Percentiles rank a stretch among this genome's conserved stretches.
Evolutionary conservation across 2,797 vertebrate genomes (phyloP).

Genomic region (Sebastes hopkinsi): DNA sequence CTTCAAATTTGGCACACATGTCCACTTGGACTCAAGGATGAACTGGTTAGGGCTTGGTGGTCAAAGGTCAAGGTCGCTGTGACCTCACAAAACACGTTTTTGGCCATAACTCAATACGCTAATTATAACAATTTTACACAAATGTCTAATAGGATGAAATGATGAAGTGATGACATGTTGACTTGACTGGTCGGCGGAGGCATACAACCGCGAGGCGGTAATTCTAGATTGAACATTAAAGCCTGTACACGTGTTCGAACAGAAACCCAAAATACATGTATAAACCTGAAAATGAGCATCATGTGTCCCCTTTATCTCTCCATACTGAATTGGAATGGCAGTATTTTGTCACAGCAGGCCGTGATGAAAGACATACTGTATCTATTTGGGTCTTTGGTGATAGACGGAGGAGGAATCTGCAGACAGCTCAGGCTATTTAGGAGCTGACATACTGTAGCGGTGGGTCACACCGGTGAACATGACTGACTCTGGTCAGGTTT

Average conservation of each 20-base stretch:
- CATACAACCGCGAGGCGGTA: no score
- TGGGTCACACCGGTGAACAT: constrained; percentile 5
- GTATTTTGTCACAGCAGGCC: not conserved
- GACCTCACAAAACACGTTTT: no score
- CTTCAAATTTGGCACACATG: no score
- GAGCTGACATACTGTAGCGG: constrained; percentile 20
- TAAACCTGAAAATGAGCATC: not conserved
- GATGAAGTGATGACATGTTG: no score
- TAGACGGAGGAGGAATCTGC: constrained; percentile 7
- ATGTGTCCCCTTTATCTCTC: not conserved
- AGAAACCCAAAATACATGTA: not conserved
- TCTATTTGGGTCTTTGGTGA: constrained; percentile 30
- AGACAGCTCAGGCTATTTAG: constrained; percentile 45
- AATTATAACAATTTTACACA: no score
- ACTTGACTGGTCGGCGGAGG: no score
- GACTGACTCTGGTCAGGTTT: not conserved
- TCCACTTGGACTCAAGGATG: no score
- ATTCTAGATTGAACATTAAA: not conserved
- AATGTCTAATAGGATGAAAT: no score
- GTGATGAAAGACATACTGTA: not conserved
- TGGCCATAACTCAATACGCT: no score
- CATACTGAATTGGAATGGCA: not conserved
- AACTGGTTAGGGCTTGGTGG: no score
- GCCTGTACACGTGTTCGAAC: not conserved
- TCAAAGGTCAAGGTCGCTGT: no score